A percentile compares a stretch with the other conserved stretches of the same genome.
These are phyloP conservation scores for Drosophila mulleri DNA, from an alignment of 2,888 invertebrate genomes.

Conservation along the genomic window DNA sequence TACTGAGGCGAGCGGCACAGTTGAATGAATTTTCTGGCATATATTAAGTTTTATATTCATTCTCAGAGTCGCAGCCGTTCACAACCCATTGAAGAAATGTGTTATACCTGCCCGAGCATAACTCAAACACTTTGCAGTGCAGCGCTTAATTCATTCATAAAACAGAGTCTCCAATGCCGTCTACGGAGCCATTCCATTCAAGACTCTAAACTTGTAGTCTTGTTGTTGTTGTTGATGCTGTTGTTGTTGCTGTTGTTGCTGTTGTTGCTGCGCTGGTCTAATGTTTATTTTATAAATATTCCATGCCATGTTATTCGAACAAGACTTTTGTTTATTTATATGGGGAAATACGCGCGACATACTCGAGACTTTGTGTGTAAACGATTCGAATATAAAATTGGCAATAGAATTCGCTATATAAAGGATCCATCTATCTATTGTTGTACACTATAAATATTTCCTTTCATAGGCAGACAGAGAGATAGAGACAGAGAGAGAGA, in stretches of 20 bases:
- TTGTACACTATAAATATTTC: slow-evolving; percentile 25
- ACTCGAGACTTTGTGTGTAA: slow-evolving; percentile 57
- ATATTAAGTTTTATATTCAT: neutral
- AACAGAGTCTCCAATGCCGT: slow-evolving; percentile 33
- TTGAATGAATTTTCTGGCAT: neutral
- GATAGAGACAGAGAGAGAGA: neutral
- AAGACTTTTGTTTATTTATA: slow-evolving; percentile 75
- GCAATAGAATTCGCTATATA: slow-evolving; percentile 28
- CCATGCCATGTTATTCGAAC: slow-evolving; percentile 73
- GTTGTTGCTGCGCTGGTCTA: slow-evolving; percentile 57
- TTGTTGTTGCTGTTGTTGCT: slow-evolving; percentile 16
- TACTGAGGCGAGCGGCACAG: neutral
- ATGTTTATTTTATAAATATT: slow-evolving; percentile 78
- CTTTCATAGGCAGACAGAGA: slow-evolving; percentile 16
- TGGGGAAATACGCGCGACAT: slow-evolving; percentile 72
- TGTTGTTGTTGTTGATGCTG: slow-evolving; percentile 21
- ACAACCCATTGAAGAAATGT: slow-evolving; percentile 18
- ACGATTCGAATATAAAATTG: slow-evolving; percentile 37
- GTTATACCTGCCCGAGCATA: slow-evolving; percentile 31
- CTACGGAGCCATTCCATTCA: slow-evolving; percentile 50
- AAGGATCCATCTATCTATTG: slow-evolving; percentile 17
- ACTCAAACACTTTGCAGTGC: slow-evolving; percentile 39
- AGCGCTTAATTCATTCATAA: slow-evolving; percentile 56
- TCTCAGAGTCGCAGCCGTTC: slow-evolving; percentile 1
- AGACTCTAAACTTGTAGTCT: slow-evolving; percentile 51